phyloP scores from a whole-genome alignment of 2,113 vertebrate species.

The Atherinomorus stipes region DNA sequence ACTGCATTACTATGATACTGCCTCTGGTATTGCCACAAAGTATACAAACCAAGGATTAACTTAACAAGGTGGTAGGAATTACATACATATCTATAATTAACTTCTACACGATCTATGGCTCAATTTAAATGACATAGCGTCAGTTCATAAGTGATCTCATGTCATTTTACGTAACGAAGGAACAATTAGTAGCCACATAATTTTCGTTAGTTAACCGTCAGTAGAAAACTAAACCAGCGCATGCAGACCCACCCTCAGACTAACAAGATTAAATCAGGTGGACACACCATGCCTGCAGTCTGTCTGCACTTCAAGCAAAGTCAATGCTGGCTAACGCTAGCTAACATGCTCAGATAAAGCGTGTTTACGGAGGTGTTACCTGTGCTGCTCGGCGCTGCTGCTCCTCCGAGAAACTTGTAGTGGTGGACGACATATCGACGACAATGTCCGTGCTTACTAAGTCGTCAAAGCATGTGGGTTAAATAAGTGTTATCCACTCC shows the following conservation, averaged over 20 bases:
- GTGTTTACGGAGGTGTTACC: constrained; percentile 38
- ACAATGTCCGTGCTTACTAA: neutral
- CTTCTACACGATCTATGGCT: too few relatives aligned
- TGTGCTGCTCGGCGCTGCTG: constrained; percentile 19
- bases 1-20: too few relatives aligned
- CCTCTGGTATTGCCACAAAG: too few relatives aligned
- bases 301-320: constrained; percentile 6
- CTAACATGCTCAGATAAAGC: neutral
- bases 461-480: constrained; percentile 28
- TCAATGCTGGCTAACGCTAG: constrained; percentile 5
- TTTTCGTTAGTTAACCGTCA: neutral
- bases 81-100: too few relatives aligned
- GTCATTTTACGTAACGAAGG: neutral
- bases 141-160: neutral
- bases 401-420: constrained; percentile 47
- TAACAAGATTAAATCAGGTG: neutral
- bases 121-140: neutral
- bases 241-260: neutral
- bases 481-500: neutral
- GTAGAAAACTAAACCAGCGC: neutral
- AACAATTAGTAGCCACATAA: neutral
- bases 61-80: too few relatives aligned
- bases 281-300: neutral
- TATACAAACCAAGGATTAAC: too few relatives aligned
- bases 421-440: constrained; percentile 62